Evolutionary conservation across 2,888 invertebrate genomes (phyloP).

Genomic region (Chrysolina americana): DNA sequence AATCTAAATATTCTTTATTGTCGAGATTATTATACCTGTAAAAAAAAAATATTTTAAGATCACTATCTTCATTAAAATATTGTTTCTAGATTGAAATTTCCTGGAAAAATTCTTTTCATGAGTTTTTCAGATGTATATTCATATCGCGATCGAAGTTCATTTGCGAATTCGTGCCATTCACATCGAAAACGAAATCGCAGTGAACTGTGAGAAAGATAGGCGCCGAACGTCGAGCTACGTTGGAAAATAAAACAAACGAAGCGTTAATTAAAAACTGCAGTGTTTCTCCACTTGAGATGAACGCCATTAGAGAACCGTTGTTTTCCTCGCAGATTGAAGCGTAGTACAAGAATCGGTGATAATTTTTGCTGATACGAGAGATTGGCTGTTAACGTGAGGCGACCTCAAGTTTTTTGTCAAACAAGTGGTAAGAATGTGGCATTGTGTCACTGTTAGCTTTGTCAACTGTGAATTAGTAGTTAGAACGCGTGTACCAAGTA

Average conservation of each 20-base stretch:
- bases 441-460: neutral
- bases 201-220: neutral
- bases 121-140: too few species aligned
- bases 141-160: neutral
- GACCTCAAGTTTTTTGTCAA: neutral
- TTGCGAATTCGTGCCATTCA: neutral
- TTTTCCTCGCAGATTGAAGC: neutral
- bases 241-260: neutral
- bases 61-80: too few species aligned
- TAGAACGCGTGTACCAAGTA: neutral
- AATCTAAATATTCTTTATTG: too few species aligned
- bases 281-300: neutral
- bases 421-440: neutral
- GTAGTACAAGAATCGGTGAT: neutral
- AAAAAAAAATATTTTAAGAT: too few species aligned
- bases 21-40: too few species aligned
- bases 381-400: neutral
- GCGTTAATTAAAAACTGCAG: constrained; percentile 1
- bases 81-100: too few species aligned
- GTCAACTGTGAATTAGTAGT: neutral
- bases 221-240: neutral
- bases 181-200: constrained; percentile 6
- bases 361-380: neutral
- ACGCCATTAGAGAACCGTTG: neutral
- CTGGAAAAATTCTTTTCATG: too few species aligned